Evolutionary conservation across 2,797 vertebrate species (phyloP), one percentile per base, ranked within the genome.

Genomic region (Anguilla marmorata): DNA sequence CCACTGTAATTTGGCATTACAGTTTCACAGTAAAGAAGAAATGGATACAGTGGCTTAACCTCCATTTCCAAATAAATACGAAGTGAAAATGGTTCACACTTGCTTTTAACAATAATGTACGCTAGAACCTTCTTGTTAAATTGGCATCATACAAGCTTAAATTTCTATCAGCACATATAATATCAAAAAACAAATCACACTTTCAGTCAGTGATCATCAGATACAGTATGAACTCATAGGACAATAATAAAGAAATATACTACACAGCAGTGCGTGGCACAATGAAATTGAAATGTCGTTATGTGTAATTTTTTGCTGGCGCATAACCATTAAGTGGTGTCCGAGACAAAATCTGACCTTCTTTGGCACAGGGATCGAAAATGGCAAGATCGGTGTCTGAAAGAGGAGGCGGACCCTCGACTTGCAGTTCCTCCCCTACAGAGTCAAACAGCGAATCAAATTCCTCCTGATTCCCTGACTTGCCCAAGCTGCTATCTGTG

Each of bases 291-390:
- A 41, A 21, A 79, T 79, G 33, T 21, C 1, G 19, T 41, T 41
- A 19, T 79, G 33, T 41, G 37, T 79, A 1, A 37, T 45, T 3
- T 16, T 41, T 74, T 74, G 30, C 11, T 37, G 7, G 4, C 7
- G 37, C 19, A 79, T 6, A 1, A 48, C 24, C 8, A 69, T 30
- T 12, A 41, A 33, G 21, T 16, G 12, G 87, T 69, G 48, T 54
- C 11, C 16, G 19, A 8, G 12, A n/a, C 24, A 19, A 85, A 48
- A 74, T 45, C 87, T 90, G 54, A 96, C 96, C 96, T 96, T 96
- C 94, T 94, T 96, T 96, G 91, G 94, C 95, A 94, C 97, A 98
- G 37, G 98, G 97, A 90, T 98, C 98, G 58, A 98, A 98, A 54
- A 97, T 95, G 16, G 97, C 97, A 60, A 98, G 90, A 91, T 98